These are phyloP conservation scores for Eustalomyia histrio DNA, from an alignment of 2,888 invertebrate genomes.

Conservation along the genomic window DNA sequence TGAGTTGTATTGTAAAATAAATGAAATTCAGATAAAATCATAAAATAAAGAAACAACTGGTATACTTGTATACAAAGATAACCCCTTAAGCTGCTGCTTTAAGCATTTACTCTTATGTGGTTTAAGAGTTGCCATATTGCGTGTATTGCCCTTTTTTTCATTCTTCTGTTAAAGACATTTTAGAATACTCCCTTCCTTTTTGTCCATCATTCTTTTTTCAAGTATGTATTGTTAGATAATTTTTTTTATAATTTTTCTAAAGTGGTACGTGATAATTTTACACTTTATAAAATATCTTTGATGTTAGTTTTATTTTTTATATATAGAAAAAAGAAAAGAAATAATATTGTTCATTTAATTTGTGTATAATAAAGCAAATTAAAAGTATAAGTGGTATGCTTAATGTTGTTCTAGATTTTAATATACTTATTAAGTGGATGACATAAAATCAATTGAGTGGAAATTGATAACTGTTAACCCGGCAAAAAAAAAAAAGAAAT, in stretches of 20 bases:
- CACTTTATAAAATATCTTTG: slow-evolving; percentile 58
- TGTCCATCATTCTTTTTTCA: slow-evolving; percentile 24
- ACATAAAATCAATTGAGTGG: neutral
- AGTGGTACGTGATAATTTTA: slow-evolving; percentile 64
- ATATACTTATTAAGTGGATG: neutral
- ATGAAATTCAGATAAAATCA: slow-evolving; percentile 55
- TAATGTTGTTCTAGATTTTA: neutral
- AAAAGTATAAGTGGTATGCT: slow-evolving; percentile 21
- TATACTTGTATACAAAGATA: slow-evolving; percentile 57
- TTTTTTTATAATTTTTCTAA: slow-evolving; percentile 37
- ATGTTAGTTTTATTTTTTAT: slow-evolving; percentile 45
- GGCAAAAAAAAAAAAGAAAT: no score
- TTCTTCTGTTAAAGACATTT: slow-evolving; percentile 43
- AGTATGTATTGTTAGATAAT: slow-evolving; percentile 47
- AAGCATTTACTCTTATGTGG: slow-evolving; percentile 59
- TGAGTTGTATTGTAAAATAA: slow-evolving; percentile 55
- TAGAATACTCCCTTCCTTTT: slow-evolving; percentile 27
- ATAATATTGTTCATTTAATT: slow-evolving; percentile 36
- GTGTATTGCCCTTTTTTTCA: slow-evolving; percentile 61
- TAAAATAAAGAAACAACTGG: slow-evolving; percentile 47
- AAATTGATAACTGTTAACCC: neutral
- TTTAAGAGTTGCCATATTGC: slow-evolving; percentile 60
- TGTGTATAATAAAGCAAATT: slow-evolving; percentile 35
- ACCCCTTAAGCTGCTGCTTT: slow-evolving; percentile 61
- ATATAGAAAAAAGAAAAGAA: slow-evolving; percentile 28